Conservation (phyloP, 1,140 invertebrate genomes). For the Zaprionus capensis region DNA sequence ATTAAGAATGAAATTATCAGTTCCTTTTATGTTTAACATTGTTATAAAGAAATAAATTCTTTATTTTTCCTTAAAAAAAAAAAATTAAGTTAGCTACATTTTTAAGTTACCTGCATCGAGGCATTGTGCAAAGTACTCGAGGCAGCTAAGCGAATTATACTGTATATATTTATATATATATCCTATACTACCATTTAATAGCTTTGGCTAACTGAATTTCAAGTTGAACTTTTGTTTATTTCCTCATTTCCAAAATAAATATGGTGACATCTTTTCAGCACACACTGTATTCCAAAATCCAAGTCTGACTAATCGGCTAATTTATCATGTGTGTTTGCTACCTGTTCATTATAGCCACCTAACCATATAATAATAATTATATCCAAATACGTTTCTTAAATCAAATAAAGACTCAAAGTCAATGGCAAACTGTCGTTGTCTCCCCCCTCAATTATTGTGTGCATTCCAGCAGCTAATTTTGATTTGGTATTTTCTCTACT, state of each 20-base stretch:
- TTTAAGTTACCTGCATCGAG: too few species aligned
- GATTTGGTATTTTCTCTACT: background rate
- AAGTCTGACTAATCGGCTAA: background rate
- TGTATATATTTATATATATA: background rate
- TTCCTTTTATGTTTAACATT: too few species aligned
- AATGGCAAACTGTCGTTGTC: constrained; percentile 12
- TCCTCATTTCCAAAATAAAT: constrained; percentile 5
- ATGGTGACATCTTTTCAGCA: background rate
- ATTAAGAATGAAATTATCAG: too few species aligned
- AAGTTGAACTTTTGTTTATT: background rate
- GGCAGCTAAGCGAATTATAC: too few species aligned
- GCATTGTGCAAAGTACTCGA: too few species aligned
- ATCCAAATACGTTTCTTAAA: constrained; percentile 6
- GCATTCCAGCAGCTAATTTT: constrained; percentile 12
- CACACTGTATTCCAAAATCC: background rate
- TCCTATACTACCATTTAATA: background rate
- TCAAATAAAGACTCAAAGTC: constrained; percentile 32
- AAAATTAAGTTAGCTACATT: too few species aligned
- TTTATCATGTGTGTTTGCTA: constrained; percentile 4
- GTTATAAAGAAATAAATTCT: too few species aligned
- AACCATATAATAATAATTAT: constrained; percentile 35
- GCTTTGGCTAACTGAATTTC: background rate
- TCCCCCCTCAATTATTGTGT: background rate
- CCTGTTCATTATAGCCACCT: constrained; percentile 11
- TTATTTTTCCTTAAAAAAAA: too few species aligned